These are phyloP conservation scores for Charadrius vociferus DNA, from an alignment of 2,113 vertebrate genomes.

Conservation along the genomic window DNA sequence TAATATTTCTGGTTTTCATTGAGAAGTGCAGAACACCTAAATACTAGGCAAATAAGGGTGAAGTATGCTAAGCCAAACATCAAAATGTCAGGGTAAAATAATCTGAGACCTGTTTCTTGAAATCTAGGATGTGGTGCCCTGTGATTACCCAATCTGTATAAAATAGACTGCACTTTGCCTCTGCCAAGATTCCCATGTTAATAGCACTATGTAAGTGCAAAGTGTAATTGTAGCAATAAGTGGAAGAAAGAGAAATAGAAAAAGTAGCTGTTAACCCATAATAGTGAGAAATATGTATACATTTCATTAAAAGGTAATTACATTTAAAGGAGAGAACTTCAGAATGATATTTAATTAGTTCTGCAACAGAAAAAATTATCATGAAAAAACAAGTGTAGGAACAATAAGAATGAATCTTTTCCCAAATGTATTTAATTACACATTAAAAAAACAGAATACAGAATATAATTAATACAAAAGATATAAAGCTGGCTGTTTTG, in stretches of 20 bases:
- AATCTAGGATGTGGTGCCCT: background rate
- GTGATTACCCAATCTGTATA: background rate
- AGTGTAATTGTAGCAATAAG: background rate
- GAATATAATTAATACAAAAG: background rate
- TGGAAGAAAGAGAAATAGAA: background rate
- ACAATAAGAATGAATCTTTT: background rate
- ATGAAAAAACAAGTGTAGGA: background rate
- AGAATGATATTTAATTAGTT: constrained; percentile 23
- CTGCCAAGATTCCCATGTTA: background rate
- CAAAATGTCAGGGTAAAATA: background rate
- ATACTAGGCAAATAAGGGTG: background rate
- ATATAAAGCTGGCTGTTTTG: background rate
- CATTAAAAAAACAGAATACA: background rate
- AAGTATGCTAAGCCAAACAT: background rate
- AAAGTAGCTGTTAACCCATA: background rate
- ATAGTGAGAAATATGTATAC: background rate
- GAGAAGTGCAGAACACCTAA: background rate
- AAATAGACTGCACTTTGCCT: background rate
- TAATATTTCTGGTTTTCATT: background rate
- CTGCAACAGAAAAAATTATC: background rate
- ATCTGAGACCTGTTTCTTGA: background rate
- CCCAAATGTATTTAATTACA: background rate
- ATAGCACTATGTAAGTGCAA: background rate
- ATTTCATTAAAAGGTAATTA: constrained; percentile 35
- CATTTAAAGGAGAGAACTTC: background rate